Base-by-base conservation (phyloP, 2,797 vertebrate species). In the Chelmon rostratus region DNA sequence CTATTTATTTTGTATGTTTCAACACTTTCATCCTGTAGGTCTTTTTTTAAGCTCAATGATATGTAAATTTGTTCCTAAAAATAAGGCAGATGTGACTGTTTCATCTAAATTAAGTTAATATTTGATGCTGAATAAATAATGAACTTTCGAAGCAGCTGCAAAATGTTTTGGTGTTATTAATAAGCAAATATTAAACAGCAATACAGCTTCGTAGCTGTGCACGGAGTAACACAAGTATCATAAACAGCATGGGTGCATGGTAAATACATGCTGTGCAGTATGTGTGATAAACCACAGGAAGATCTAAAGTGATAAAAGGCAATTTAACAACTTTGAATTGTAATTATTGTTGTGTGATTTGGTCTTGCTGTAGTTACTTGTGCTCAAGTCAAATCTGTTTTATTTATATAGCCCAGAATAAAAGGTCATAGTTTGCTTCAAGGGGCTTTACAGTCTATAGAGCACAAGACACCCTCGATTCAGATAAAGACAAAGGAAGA, bases 1-100 rank as follows among this genome's bases (percentile, higher is more conserved):
- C 12, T 92, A 90, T 92, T 93, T 92, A 89, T 91, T 92, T 82
- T 78, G 42, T 74, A 75, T 47, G 40, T 88, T 83, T 87, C 73
- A 67, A 53, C 76, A 65, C 66, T 81, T 89, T 67, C 37, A 65
- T 19, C 15, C 15, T 25, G 40, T 54, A 33, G 13, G 50, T 86
- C 37, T 68, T 84, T 68, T 88, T 92, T 15, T 86, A 86, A 77
- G 16, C 37, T 68, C 53, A 85, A 64, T 31, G 19, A 67, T 31
- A 3, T 80, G 61, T 73, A 59, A 35, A 76, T 89, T 67, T 73
- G 58, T 75, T 76, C 81, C 74, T 63, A 63, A 63, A 53, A 86
- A 46, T 8, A 40, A 58, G 42, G 25, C 28, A 59, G 12, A 71
- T 73, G 56, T 73, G 21, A 66, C 21, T 35, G 11, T 72, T 75